phyloP scores from a whole-genome alignment of 2,888 invertebrate species.

The Steinernema carpocapsae region DNA sequence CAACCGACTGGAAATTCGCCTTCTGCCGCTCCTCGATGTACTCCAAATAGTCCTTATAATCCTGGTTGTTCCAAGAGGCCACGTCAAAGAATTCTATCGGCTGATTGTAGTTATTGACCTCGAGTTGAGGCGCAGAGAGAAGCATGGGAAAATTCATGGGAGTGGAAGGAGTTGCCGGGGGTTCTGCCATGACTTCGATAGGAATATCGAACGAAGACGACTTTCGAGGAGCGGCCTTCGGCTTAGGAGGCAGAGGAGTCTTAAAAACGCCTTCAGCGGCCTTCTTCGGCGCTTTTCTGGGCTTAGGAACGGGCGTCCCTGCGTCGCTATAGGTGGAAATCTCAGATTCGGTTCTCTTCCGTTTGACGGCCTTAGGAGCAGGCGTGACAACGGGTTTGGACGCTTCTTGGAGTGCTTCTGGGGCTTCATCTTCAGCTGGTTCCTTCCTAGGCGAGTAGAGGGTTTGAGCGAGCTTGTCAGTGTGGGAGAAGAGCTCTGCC shows the following conservation, averaged over 20 bases:
- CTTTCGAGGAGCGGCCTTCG: background rate
- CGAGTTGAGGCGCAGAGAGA: background rate
- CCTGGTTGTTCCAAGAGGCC: background rate
- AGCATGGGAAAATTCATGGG: conserved; percentile 22
- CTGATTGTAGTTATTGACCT: conserved; percentile 24
- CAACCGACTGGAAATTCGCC: conserved; percentile 17
- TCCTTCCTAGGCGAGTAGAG: conserved; percentile 1
- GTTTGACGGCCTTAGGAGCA: background rate
- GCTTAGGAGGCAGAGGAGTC: conserved; percentile 16
- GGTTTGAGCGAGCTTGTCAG: conserved; percentile 5
- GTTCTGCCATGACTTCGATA: background rate
- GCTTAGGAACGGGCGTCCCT: background rate
- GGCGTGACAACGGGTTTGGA: background rate
- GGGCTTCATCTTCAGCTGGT: background rate
- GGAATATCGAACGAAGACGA: background rate
- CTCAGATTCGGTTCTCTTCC: conserved; percentile 21
- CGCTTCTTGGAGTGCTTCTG: background rate
- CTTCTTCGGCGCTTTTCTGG: background rate
- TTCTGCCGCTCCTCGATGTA: conserved; percentile 30
- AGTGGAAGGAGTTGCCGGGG: background rate
- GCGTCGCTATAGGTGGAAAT: background rate
- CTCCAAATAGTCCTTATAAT: conserved; percentile 22
- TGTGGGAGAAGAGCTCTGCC: conserved; percentile 12
- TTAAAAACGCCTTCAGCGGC: background rate
- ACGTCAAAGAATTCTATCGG: conserved; percentile 4